A percentile compares a stretch with the other conserved stretches of the same genome.
These are phyloP conservation scores for Cryptus armator DNA, from an alignment of 2,888 invertebrate species.

Conservation along the genomic window DNA sequence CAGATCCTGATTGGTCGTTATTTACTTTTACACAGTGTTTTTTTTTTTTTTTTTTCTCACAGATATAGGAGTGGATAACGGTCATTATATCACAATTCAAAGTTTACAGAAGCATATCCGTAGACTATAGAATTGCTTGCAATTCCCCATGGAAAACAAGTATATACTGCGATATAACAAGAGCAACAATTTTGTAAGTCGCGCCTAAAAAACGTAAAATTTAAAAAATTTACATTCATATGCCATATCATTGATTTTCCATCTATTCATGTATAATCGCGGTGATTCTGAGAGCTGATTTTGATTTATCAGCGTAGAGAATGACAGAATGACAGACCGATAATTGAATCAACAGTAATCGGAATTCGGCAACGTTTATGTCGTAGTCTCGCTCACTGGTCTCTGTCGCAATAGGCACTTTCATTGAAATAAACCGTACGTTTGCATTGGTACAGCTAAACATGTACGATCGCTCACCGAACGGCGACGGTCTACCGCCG, in stretches of 20 bases:
- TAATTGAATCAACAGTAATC: not conserved
- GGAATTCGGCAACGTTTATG: not conserved
- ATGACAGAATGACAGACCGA: not conserved
- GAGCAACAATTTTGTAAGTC: no score
- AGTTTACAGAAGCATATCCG: not conserved
- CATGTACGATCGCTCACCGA: slow-evolving; percentile 7
- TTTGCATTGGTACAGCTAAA: slow-evolving; percentile 39
- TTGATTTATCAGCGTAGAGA: not conserved
- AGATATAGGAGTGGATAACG: not conserved
- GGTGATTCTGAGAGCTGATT: not conserved
- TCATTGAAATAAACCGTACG: not conserved
- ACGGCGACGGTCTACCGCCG: slow-evolving; percentile 19
- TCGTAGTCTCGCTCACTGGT: not conserved
- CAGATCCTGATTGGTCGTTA: slow-evolving; percentile 57
- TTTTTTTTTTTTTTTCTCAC: slow-evolving; percentile 25
- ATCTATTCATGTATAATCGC: not conserved
- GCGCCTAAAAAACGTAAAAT: no score
- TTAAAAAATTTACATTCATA: no score
- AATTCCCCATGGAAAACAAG: no score
- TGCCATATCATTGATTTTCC: no score
- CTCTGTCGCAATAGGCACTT: not conserved
- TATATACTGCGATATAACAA: not conserved
- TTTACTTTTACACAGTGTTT: slow-evolving; percentile 53
- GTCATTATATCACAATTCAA: not conserved
- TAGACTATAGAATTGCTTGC: no score